phyloP scores from a whole-genome alignment of 2,888 invertebrate genomes.

The Agrotis segetum region DNA sequence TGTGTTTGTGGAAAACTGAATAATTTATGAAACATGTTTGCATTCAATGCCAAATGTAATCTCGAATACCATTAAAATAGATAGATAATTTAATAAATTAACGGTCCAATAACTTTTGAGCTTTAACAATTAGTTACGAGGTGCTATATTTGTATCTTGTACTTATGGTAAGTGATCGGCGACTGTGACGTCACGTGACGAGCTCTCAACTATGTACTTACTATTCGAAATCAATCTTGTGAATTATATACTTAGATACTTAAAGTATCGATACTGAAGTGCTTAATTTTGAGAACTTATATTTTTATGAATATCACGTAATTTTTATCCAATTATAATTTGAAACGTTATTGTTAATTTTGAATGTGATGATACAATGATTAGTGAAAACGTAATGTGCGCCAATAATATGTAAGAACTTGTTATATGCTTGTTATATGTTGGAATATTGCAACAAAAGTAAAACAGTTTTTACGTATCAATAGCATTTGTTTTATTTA shows the following conservation, averaged over 20 bases:
- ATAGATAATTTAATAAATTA: conserved; percentile 53
- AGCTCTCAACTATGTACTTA: conserved; percentile 60
- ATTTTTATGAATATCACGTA: conserved; percentile 63
- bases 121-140: conserved; percentile 68
- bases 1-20: conserved; percentile 55
- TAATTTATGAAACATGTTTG: conserved; percentile 51
- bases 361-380: conserved; percentile 74
- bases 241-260: conserved; percentile 59
- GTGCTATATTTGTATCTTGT: conserved; percentile 76
- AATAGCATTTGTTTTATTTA: conserved; percentile 68
- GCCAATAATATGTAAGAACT: conserved; percentile 76
- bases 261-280: conserved; percentile 60
- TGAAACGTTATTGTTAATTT: conserved; percentile 67
- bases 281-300: conserved; percentile 67
- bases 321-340: conserved; percentile 71
- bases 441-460: conserved; percentile 71
- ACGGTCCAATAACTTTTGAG: conserved; percentile 69
- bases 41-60: conserved; percentile 66
- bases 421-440: conserved; percentile 78
- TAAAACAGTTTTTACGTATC: conserved; percentile 78
- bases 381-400: conserved; percentile 71
- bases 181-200: conserved; percentile 53
- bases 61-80: conserved; percentile 64
- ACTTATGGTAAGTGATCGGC: conserved; percentile 70
- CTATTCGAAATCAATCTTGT: conserved; percentile 68